Evolutionary conservation across 2,113 vertebrate species (phyloP).

Genomic region (Apodemus speciosus): DNA sequence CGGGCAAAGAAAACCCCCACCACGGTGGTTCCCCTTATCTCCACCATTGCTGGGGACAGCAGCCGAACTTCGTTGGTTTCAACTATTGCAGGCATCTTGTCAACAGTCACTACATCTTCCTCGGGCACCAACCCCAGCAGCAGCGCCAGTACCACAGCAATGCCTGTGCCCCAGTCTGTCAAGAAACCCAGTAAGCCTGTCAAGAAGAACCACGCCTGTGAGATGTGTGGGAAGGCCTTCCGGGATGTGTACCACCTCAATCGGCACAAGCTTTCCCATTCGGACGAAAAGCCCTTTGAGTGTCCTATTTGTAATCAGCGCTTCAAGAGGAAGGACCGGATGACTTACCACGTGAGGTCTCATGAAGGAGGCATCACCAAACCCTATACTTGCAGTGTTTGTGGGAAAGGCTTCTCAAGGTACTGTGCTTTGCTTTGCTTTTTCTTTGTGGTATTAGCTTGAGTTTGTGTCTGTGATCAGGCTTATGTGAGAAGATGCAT

Average conservation of each 20-base stretch:
- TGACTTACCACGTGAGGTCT: slow-evolving; percentile 98
- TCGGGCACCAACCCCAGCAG: slow-evolving; percentile 91
- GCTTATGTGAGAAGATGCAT: slow-evolving; percentile 37
- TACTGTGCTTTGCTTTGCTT: slow-evolving; percentile 82
- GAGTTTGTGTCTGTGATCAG: slow-evolving; percentile 44
- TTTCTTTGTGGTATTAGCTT: slow-evolving; percentile 37
- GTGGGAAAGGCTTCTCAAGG: slow-evolving; percentile 99
- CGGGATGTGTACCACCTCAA: slow-evolving; percentile 98
- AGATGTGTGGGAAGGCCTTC: slow-evolving; percentile 99
- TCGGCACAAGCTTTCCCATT: slow-evolving; percentile 98
- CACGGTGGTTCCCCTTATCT: slow-evolving; percentile 95
- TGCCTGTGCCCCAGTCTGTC: slow-evolving; percentile 88
- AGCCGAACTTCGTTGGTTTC: slow-evolving; percentile 94
- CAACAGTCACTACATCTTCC: slow-evolving; percentile 95
- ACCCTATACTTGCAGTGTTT: slow-evolving; percentile 98
- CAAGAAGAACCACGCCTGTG: slow-evolving; percentile 98
- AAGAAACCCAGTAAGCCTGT: slow-evolving; percentile 97
- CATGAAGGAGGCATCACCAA: slow-evolving; percentile 98
- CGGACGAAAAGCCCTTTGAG: slow-evolving; percentile 97
- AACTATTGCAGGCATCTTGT: slow-evolving; percentile 95
- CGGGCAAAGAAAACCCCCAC: slow-evolving; percentile 96
- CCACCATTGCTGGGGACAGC: slow-evolving; percentile 94
- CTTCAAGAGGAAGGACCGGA: slow-evolving; percentile 99
- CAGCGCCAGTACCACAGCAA: slow-evolving; percentile 85
- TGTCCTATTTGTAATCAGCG: slow-evolving; percentile 98